Base-by-base conservation (phyloP, 2,888 invertebrate genomes). In the Hirudinaria manillensis region DNA sequence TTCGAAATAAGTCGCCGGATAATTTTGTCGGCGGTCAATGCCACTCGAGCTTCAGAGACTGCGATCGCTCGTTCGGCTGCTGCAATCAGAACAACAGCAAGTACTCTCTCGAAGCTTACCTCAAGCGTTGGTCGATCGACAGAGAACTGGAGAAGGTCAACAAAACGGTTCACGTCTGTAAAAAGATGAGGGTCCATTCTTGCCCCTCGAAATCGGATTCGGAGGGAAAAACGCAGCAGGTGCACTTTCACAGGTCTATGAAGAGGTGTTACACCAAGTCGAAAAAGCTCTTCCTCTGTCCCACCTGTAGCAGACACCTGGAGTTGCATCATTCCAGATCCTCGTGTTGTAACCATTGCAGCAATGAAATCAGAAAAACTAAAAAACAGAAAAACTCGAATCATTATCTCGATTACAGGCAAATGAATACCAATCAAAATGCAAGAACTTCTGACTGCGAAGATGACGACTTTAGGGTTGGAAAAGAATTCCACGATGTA, bases 341-440 rank as follows among this genome's bases (percentile, higher is more conserved):
- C 2, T 2, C 13, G 10, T 16, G 16, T 45, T 10, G 45, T 16
- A 45, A 45, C 45, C 45, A 7, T 45, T 45, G 13, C 1, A 16
- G 16, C 45, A 45, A 4, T 45, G 6, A 10, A 45, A 61, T 10
- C 10, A 61, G n/a, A 16, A 61, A 61, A n/a, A 27, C 6, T 21
- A 53, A 53, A 16, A 61, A 61, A 29, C 45, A 1, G 45, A 45
- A 45, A 45, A 45, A 45, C 45, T 45, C 10, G 16, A 10, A 45
- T 10, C 4, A 45, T 3, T 1, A 29, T 1, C 3, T 16, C 6
- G 29, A 61, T 24, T 27, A 61, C 24, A 4, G 1, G 10, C 61
- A 61, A 61, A 61, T 61, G 61, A 61, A 61, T 29, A 61, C 24
- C 24, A 61, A 61, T n/a, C 61, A 61, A 61, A 61, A 61, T 19